Evolutionary conservation across 1,140 invertebrate genomes (phyloP), one percentile per base, ranked within the genome.

Genomic region (Drosophila sproati): DNA sequence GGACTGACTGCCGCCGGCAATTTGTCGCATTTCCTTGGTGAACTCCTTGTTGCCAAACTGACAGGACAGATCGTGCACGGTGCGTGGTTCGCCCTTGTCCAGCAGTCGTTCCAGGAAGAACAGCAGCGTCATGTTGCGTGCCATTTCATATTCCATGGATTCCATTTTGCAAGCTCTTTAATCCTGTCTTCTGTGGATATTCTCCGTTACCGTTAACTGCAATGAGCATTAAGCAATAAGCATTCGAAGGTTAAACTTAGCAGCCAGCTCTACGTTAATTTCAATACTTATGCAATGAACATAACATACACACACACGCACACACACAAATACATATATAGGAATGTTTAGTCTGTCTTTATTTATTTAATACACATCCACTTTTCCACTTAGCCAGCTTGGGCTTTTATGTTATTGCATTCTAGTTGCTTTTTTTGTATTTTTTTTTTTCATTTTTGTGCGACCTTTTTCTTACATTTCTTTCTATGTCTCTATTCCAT

Each of bases 31-130:
- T 94, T 98, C 97, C 94, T 98, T 98, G 3, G 97, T 98, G 92
- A 98, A 98, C 57, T 97, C 97, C 93, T 98, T 98, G 68, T 97
- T 97, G 83, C 98, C 98, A 93, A 98, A 98, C 93, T 98, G 98
- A 93, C 98, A 99, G 91, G 97, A 98, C 66, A 99, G 94, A 94
- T 99, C 98, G 93, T 99, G 98, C 75, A 99, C 94, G 50, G 98
- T 98, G 91, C 98, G 95, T 64, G 97, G 97, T 92, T 97, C 97
- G 71, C 96, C 96, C 94, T 98, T 98, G 92, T 98, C 98, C 94
- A 99, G 95, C 61, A 99, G 94, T 91, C 97, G 96, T 93, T 99
- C 98, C 86, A 99, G 96, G 93, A 99, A 99, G 93, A 99, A 99
- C 80, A 99, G 94, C 70, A 99, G 94, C 66, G 98, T 99, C 95